Evolutionary conservation across 2,113 vertebrate genomes (phyloP).

Genomic region (Phoxinus phoxinus): DNA sequence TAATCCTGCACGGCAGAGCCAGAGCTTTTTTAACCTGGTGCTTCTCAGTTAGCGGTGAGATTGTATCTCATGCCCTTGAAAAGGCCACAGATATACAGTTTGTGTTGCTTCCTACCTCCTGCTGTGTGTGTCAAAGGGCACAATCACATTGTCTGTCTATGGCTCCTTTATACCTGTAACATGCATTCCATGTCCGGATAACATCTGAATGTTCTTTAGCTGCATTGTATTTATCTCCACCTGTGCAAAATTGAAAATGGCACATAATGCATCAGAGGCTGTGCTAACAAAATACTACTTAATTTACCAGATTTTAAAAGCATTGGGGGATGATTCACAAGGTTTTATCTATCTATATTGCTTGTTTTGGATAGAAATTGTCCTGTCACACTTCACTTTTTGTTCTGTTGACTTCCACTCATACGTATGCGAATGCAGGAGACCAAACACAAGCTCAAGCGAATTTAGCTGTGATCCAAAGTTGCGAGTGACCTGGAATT

Average conservation of each 20-base stretch:
- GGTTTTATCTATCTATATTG: neutral
- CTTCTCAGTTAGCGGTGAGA: slow-evolving; percentile 19
- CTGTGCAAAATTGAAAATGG: neutral
- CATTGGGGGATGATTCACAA: neutral
- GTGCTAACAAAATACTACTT: neutral
- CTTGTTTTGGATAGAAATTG: neutral
- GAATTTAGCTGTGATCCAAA: neutral
- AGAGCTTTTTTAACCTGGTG: neutral
- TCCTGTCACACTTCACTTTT: neutral
- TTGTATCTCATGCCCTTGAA: slow-evolving; percentile 13
- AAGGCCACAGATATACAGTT: neutral
- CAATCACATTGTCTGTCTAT: slow-evolving; percentile 10
- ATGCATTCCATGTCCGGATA: neutral
- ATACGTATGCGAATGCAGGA: neutral
- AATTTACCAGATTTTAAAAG: neutral
- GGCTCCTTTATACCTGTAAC: neutral
- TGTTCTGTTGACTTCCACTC: neutral
- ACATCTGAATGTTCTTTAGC: neutral
- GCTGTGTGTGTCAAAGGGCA: slow-evolving; percentile 31
- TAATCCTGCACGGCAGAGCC: neutral
- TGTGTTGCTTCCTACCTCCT: slow-evolving; percentile 33
- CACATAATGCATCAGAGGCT: neutral
- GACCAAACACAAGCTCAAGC: neutral
- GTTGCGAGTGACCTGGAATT: neutral
- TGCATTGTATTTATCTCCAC: slow-evolving; percentile 2